A percentile compares a stretch with the other conserved stretches of the same genome.
Conservation (phyloP, 2,113 vertebrate genomes). For the Aramus guarauna region DNA sequence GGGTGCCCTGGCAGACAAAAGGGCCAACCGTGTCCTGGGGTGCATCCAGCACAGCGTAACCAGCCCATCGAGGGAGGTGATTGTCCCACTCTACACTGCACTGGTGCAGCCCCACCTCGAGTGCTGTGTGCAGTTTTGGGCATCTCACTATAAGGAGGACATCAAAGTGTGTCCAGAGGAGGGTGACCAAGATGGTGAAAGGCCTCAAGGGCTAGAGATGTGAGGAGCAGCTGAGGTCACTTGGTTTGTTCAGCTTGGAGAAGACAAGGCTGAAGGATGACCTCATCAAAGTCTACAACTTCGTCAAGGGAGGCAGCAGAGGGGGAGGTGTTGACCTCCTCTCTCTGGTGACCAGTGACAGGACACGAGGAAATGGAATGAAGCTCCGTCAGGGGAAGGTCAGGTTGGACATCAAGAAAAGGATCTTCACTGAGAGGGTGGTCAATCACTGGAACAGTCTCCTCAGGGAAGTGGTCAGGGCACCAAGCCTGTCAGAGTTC, state of each 20-base stretch:
- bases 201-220: not conserved
- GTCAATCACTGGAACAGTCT: not conserved
- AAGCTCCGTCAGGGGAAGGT: not conserved
- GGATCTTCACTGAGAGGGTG: not conserved
- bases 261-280: not conserved
- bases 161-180: not conserved
- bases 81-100: not conserved
- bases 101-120: not conserved
- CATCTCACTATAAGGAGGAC: not conserved
- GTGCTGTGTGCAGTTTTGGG: not conserved
- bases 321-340: not conserved
- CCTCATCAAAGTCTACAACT: not conserved
- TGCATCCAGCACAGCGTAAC: not conserved
- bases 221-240: not conserved
- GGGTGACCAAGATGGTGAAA: not conserved
- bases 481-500: not conserved
- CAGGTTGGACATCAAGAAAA: not conserved
- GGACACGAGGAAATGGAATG: not conserved
- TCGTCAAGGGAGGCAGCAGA: rapidly evolving
- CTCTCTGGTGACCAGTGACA: not conserved
- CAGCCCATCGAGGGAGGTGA: rapidly evolving
- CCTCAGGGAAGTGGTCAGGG: not conserved
- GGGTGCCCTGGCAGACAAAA: not conserved
- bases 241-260: not conserved
- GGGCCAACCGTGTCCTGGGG: not conserved